These are phyloP conservation scores for Serinus canaria DNA, from an alignment of 2,113 vertebrate species.

Conservation along the genomic window DNA sequence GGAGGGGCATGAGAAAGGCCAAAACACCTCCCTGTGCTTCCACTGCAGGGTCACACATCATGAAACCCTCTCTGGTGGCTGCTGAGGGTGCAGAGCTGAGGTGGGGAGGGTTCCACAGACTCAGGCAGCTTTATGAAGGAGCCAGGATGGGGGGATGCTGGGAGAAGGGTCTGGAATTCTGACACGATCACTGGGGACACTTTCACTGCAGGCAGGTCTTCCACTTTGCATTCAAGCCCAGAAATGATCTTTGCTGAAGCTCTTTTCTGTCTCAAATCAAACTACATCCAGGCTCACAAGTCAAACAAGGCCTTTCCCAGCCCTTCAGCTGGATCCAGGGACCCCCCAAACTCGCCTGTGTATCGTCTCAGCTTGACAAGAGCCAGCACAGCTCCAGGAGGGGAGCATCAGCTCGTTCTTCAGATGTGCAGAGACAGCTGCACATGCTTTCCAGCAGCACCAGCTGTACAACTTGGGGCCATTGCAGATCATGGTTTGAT, in stretches of 20 bases:
- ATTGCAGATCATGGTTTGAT: neutral
- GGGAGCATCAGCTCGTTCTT: neutral
- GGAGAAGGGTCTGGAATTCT: neutral
- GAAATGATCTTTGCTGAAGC: neutral
- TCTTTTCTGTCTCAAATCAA: neutral
- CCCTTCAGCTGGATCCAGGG: neutral
- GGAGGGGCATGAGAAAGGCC: neutral
- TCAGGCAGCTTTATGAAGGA: neutral
- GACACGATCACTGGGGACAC: rapidly evolving
- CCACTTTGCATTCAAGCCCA: neutral
- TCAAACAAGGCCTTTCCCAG: neutral
- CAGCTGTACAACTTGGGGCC: neutral
- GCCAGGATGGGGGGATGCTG: neutral
- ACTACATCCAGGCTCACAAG: neutral
- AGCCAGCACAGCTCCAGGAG: neutral
- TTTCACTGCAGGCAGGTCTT: neutral
- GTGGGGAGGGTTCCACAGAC: neutral
- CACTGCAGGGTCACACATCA: rapidly evolving
- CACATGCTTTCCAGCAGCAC: neutral
- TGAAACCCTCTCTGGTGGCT: neutral
- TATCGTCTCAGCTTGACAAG: neutral
- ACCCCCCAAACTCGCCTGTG: neutral
- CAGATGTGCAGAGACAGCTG: neutral
- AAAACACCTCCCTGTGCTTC: neutral
- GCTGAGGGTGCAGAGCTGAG: neutral